phyloP scores from a whole-genome alignment of 35 echinoderm and acorn worm genomes.

The Stichopus chloronotus region DNA sequence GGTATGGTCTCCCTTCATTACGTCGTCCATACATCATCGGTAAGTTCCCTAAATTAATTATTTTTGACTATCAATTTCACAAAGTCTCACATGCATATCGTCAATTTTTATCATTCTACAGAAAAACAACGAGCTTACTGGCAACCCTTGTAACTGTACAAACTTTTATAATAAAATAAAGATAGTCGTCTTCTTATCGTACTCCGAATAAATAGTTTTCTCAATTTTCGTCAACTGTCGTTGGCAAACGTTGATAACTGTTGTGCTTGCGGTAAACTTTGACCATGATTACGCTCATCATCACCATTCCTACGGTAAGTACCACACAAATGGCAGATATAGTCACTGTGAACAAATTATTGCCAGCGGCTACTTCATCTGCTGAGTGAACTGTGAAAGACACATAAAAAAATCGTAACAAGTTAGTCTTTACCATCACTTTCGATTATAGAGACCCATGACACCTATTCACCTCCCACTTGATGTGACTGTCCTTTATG shows the following conservation, averaged over 20 bases:
- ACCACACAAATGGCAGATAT: neutral
- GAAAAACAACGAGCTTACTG: too few relatives aligned
- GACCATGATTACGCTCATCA: conserved; percentile 1
- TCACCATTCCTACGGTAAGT: neutral
- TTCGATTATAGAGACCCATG: neutral
- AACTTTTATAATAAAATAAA: too few relatives aligned
- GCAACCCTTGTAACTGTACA: too few relatives aligned
- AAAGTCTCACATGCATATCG: too few relatives aligned
- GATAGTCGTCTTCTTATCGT: too few relatives aligned
- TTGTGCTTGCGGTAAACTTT: neutral
- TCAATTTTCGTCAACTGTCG: neutral
- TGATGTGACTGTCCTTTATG: neutral
- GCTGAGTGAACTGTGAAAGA: neutral
- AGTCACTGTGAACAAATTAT: neutral
- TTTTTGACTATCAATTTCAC: too few relatives aligned
- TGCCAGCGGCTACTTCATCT: neutral
- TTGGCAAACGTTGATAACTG: conserved; percentile 3
- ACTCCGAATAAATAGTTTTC: too few relatives aligned
- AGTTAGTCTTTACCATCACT: neutral
- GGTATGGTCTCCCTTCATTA: too few relatives aligned
- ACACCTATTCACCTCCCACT: neutral
- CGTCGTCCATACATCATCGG: too few relatives aligned
- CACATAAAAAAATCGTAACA: neutral
- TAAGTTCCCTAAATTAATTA: too few relatives aligned
- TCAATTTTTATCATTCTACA: too few relatives aligned